phyloP scores from a whole-genome alignment of 2,113 vertebrate species.

The Ginglymostoma cirratum region DNA sequence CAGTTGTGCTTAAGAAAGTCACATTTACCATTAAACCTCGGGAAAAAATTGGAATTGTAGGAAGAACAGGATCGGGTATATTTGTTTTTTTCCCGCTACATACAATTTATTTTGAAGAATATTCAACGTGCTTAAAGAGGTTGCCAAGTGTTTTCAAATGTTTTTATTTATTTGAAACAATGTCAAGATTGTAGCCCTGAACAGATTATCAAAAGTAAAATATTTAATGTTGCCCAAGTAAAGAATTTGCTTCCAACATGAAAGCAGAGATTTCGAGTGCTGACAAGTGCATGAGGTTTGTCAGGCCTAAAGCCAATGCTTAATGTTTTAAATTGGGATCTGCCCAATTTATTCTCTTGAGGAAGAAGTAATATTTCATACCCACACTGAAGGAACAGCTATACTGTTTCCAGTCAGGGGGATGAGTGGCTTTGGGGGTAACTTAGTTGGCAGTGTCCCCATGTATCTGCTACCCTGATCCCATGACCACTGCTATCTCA shows the following conservation, averaged over 20 bases:
- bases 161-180: background rate
- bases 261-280: background rate
- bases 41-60: conserved; percentile 68
- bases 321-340: background rate
- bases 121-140: background rate
- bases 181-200: background rate
- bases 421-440: too few relatives aligned
- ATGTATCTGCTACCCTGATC: too few relatives aligned
- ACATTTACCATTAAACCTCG: conserved; percentile 60
- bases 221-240: background rate
- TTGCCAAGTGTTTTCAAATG: background rate
- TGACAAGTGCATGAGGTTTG: background rate
- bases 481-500: too few relatives aligned
- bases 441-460: too few relatives aligned
- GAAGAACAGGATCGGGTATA: conserved; percentile 68
- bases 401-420: too few relatives aligned
- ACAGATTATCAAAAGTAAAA: background rate
- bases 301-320: background rate
- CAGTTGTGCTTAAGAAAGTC: conserved; percentile 62
- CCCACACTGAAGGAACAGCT: too few relatives aligned
- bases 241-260: background rate
- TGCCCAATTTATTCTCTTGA: background rate
- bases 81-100: background rate
- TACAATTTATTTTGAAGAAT: background rate
- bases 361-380: background rate